These are phyloP conservation scores for Pelobates fuscus DNA, from an alignment of 2,113 vertebrate genomes.

Conservation along the genomic window DNA sequence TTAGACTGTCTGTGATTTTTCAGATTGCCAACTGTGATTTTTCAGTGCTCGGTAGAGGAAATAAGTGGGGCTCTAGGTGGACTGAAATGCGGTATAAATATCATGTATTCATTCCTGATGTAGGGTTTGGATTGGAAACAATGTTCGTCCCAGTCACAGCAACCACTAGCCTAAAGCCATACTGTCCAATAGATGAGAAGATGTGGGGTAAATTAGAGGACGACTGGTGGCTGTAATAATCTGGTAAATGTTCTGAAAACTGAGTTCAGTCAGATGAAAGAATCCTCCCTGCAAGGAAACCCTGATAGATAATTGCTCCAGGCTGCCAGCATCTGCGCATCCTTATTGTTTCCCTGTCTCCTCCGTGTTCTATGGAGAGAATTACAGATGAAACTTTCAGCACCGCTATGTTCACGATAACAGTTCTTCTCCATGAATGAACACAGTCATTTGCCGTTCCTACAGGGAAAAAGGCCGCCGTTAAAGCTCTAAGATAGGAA, in stretches of 20 bases:
- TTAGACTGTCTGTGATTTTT: too few relatives aligned
- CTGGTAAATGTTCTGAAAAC: conserved; percentile 70
- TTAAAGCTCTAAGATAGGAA: too few relatives aligned
- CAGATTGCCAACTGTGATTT: too few relatives aligned
- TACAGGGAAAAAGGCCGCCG: too few relatives aligned
- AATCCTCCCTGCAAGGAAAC: conserved; percentile 55
- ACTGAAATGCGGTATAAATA: too few relatives aligned
- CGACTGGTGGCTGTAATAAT: conserved; percentile 64
- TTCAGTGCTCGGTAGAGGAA: too few relatives aligned
- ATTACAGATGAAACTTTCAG: background rate
- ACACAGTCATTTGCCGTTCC: background rate
- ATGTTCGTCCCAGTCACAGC: background rate
- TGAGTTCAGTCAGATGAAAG: conserved; percentile 63
- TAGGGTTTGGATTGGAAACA: background rate
- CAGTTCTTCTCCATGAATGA: background rate
- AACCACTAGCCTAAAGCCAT: conserved; percentile 53
- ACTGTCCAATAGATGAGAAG: conserved; percentile 50
- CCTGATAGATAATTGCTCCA: conserved; percentile 56
- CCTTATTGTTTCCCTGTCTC: conserved; percentile 7
- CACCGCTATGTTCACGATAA: background rate
- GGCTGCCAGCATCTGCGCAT: conserved; percentile 59
- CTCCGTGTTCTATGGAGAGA: conserved; percentile 25
- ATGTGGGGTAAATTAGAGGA: conserved; percentile 32
- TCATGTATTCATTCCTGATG: background rate
- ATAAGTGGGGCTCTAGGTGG: too few relatives aligned